Base-by-base conservation (phyloP, 2,888 invertebrate genomes). In the Dryadula phaetusa region DNA sequence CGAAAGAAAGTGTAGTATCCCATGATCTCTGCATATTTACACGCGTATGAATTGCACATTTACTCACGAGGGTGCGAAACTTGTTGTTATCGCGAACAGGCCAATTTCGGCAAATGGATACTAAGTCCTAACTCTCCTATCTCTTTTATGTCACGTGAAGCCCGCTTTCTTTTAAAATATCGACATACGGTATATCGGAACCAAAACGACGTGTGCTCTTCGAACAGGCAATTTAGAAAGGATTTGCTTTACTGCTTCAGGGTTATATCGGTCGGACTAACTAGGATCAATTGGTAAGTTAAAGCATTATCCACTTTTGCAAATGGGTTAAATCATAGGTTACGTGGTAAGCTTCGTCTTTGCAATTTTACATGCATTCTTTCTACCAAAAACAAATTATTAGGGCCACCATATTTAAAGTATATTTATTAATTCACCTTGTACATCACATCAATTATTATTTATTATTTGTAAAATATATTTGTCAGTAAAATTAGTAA, bases 61-160 rank as follows among this genome's bases (percentile, higher is more conserved):
- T 91, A 86, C 88, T 84, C 79, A 83, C 82, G 90, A 92, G 92
- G 91, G 92, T 90, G 92, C 87, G 92, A 92, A 91, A 91, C 87
- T 92, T 92, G 91, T 90, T 91, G 91, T 91, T 93, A 93, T 93
- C 92, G 91, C 80, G 82, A 87, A 89, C 86, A 88, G 88, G 83
- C 92, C 93, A 93, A 93, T 93, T 92, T 92, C 90, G 81, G 86
- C 89, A 92, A 93, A 93, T 92, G 92, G 92, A 91, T 91, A 92
- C 92, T 92, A 91, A 92, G 92, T 92, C 90, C 91, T 90, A 87
- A 88, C 87, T 84, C 83, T 84, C 89, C 89, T 91, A 91, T 92
- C 91, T 92, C 84, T 84, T 83, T 91, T 92, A 90, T 85, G 86
- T 85, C 86, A 82, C 79, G 80, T 78, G 79, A 79, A 82, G 80